phyloP scores from a whole-genome alignment of 2,888 invertebrate species.

The Drosophila pegasa region DNA sequence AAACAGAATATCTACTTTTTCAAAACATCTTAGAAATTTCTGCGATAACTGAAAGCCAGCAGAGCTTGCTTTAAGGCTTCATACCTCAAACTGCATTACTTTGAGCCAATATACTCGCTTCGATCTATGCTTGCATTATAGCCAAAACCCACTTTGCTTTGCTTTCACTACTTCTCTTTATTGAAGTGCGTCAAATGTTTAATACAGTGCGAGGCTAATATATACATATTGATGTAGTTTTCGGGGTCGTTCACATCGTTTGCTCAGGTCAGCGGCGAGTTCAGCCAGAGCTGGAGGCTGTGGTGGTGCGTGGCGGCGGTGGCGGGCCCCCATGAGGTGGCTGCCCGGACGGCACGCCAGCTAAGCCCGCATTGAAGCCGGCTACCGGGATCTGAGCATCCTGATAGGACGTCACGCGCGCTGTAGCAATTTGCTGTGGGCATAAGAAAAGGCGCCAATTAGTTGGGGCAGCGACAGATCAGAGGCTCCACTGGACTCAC shows the following conservation, averaged over 20 bases:
- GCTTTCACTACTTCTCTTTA: slow-evolving; percentile 29
- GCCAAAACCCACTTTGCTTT: background rate
- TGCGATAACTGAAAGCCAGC: too few species aligned
- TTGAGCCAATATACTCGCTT: too few species aligned
- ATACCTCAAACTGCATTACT: too few species aligned
- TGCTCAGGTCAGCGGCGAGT: background rate
- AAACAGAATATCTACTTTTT: too few species aligned
- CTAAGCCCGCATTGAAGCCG: slow-evolving; percentile 22
- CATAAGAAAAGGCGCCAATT: background rate
- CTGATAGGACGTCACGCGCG: slow-evolving; percentile 6
- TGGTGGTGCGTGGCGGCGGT: slow-evolving; percentile 45
- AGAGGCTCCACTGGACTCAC: slow-evolving; percentile 35
- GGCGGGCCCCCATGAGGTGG: slow-evolving; percentile 36
- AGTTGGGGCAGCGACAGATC: background rate
- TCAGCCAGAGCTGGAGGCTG: slow-evolving; percentile 32
- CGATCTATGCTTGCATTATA: too few species aligned
- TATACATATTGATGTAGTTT: background rate
- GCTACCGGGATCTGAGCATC: slow-evolving; percentile 20
- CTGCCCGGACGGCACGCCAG: slow-evolving; percentile 33
- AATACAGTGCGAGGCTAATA: slow-evolving; percentile 21
- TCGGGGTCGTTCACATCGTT: background rate
- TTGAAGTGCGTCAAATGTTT: slow-evolving; percentile 15
- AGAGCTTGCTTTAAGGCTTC: too few species aligned
- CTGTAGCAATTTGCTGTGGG: slow-evolving; percentile 28
- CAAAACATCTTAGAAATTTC: too few species aligned